phyloP scores from a whole-genome alignment of 2,888 invertebrate species.

The Lasioglossum calceatum region DNA sequence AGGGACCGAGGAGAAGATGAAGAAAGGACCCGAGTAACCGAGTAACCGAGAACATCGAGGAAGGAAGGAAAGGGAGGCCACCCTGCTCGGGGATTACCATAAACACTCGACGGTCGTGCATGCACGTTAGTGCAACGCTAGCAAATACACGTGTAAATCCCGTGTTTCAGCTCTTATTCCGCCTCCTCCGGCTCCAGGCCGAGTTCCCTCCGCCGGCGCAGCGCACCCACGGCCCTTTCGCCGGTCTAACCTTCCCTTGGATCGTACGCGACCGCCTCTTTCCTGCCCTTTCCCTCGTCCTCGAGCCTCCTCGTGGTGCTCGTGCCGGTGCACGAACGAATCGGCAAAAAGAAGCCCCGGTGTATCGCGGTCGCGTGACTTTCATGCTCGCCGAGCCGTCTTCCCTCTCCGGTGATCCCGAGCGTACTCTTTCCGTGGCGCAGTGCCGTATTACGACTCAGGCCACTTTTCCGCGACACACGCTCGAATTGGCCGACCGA shows the following conservation, averaged over 20 bases:
- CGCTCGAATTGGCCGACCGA: neutral
- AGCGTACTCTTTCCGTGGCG: conserved; percentile 32
- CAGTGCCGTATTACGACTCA: conserved; percentile 48
- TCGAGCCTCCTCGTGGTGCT: conserved; percentile 52
- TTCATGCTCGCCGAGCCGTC: conserved; percentile 66
- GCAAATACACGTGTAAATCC: conserved; percentile 80
- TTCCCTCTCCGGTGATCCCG: conserved; percentile 13
- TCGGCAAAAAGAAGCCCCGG: conserved; percentile 70
- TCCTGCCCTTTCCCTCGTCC: conserved; percentile 38
- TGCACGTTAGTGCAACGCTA: conserved; percentile 68
- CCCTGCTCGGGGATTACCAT: conserved; percentile 78
- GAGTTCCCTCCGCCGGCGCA: conserved; percentile 15
- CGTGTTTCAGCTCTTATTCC: conserved; percentile 78
- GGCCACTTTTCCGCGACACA: conserved; percentile 4
- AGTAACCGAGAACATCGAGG: conserved; percentile 62
- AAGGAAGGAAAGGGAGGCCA: conserved; percentile 71
- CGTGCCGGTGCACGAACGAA: conserved; percentile 63
- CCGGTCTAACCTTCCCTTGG: conserved; percentile 24
- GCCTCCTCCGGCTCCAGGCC: conserved; percentile 51
- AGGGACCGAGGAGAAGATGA: conserved; percentile 10
- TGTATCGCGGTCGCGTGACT: conserved; percentile 75
- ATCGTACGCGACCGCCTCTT: conserved; percentile 27
- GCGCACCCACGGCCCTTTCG: conserved; percentile 14
- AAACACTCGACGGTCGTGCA: conserved; percentile 76
- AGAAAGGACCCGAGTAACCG: conserved; percentile 58